A percentile compares a stretch with the other conserved stretches of the same genome.
Conservation (phyloP, 23 tunicate species). For the Halocynthia roretzi region DNA sequence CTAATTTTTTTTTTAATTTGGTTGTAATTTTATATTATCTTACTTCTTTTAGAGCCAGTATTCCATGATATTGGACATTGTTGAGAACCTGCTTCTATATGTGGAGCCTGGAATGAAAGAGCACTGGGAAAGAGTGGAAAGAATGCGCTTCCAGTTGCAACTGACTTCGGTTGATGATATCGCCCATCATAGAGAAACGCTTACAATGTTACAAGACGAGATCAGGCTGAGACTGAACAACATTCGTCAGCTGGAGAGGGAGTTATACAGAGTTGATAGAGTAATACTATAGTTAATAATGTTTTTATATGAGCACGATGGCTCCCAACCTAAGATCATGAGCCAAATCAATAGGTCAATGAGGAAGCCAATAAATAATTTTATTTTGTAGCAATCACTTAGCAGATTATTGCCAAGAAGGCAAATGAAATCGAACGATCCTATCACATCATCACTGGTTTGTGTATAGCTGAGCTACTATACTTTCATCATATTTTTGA, state of each 20-base stretch:
- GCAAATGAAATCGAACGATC: no score
- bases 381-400: no score
- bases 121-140: constrained; percentile 69
- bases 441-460: no score
- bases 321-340: no score
- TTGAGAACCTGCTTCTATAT: constrained; percentile 86
- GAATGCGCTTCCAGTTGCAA: constrained; percentile 80
- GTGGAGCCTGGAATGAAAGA: constrained; percentile 96
- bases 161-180: constrained; percentile 85
- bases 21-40: neutral
- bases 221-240: constrained; percentile 58
- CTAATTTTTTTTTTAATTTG: neutral
- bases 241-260: constrained; percentile 76
- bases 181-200: constrained; percentile 47
- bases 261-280: constrained; percentile 58
- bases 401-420: no score
- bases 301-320: no score
- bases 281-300: constrained; percentile 14
- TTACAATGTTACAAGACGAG: constrained; percentile 58
- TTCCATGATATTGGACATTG: constrained; percentile 90
- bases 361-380: no score
- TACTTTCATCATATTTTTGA: no score
- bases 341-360: no score
- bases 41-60: constrained; percentile 58
- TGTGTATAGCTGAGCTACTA: no score